phyloP scores from a whole-genome alignment of 1,140 invertebrate genomes.

The Ctenoplectra terminalis region DNA sequence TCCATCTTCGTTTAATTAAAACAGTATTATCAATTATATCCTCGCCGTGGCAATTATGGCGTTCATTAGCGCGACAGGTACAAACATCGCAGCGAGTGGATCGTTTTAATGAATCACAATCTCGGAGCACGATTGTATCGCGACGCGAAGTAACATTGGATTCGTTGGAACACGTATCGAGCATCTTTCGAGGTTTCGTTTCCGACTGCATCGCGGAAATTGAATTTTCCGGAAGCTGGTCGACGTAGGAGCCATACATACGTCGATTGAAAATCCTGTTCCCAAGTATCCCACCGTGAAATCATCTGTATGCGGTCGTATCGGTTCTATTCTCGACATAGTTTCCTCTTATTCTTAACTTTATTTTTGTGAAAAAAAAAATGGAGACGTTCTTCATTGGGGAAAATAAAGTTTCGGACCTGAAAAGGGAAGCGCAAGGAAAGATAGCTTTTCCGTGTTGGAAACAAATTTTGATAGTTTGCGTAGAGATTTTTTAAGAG shows the following conservation, averaged over 20 bases:
- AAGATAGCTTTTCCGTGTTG: no score
- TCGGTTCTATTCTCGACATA: neutral
- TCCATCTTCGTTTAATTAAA: no score
- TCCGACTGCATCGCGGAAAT: neutral
- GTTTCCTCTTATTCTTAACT: neutral
- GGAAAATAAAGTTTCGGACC: no score
- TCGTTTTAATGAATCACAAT: neutral
- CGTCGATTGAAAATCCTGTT: neutral
- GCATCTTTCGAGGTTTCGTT: neutral
- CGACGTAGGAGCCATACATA: neutral
- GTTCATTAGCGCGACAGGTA: neutral
- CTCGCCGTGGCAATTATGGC: neutral
- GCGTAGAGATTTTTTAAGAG: no score
- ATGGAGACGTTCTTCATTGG: no score
- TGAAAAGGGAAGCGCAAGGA: no score
- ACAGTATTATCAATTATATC: no score
- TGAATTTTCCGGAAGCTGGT: slow-evolving; percentile 1
- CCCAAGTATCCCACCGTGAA: neutral
- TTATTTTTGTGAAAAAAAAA: neutral
- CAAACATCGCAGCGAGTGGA: neutral
- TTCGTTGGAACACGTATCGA: neutral
- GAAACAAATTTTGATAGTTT: no score
- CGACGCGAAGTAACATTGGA: neutral
- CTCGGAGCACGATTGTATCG: no score
- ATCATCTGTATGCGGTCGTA: neutral